Percentiles rank a stretch among this genome's conserved stretches.
These are phyloP conservation scores for Sycophila texana DNA, from an alignment of 2,888 invertebrate genomes.

Conservation along the genomic window DNA sequence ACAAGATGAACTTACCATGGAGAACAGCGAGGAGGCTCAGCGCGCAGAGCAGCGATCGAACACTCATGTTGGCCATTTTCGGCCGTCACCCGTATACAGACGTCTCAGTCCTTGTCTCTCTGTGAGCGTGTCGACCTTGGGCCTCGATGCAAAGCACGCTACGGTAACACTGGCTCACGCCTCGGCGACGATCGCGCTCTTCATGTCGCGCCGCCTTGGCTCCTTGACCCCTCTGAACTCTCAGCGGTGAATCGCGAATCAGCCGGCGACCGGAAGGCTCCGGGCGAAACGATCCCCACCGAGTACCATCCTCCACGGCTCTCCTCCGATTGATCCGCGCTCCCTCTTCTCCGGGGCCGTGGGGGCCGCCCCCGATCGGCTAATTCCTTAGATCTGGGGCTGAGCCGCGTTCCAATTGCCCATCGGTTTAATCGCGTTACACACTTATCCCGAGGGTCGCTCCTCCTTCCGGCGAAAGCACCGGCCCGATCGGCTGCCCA, in stretches of 20 bases:
- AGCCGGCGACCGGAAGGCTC: slow-evolving; percentile 42
- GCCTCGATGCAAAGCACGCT: not conserved
- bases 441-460: slow-evolving; percentile 22
- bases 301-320: slow-evolving; percentile 26
- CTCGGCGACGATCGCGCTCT: slow-evolving; percentile 12
- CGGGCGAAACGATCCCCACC: slow-evolving; percentile 26
- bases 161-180: not conserved
- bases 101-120: not conserved
- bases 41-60: slow-evolving; percentile 66
- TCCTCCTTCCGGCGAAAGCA: not conserved
- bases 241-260: slow-evolving; percentile 18
- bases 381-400: slow-evolving; percentile 10
- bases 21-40: slow-evolving; percentile 66
- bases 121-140: not conserved
- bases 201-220: slow-evolving; percentile 9
- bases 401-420: slow-evolving; percentile 10
- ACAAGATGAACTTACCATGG: slow-evolving; percentile 66
- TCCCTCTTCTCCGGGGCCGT: not conserved
- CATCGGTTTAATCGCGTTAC: slow-evolving; percentile 20
- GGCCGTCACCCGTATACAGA: too few species aligned
- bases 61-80: slow-evolving; percentile 61
- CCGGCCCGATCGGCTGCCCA: not conserved
- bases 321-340: not conserved
- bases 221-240: not conserved
- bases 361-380: not conserved